Evolutionary conservation across 2,113 vertebrate genomes (phyloP).

Genomic region (Phyllostomus hastatus): DNA sequence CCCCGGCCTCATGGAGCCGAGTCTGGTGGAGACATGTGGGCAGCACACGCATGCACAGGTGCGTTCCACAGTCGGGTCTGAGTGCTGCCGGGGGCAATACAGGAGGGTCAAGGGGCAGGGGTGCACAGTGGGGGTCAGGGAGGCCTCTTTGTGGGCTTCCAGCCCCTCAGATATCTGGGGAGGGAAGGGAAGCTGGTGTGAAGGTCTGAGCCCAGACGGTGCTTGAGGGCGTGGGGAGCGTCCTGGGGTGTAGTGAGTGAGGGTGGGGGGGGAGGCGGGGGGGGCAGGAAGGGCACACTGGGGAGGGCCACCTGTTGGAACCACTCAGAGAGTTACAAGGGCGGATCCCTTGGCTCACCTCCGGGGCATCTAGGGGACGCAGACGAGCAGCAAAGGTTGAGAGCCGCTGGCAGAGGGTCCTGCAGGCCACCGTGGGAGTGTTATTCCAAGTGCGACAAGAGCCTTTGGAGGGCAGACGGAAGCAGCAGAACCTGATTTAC

Average conservation of each 20-base stretch:
- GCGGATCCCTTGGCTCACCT: neutral
- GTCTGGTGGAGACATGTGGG: neutral
- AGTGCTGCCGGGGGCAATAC: rapidly evolving
- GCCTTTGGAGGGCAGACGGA: neutral
- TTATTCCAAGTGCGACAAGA: neutral
- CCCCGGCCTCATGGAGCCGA: neutral
- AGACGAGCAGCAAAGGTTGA: neutral
- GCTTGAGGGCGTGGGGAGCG: neutral
- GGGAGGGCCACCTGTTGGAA: rapidly evolving
- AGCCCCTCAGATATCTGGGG: neutral
- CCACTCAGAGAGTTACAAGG: neutral
- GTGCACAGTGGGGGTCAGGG: neutral
- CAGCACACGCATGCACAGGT: rapidly evolving
- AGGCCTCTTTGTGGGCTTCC: neutral
- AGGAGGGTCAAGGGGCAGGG: neutral
- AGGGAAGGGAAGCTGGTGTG: neutral
- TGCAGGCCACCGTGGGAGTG: rapidly evolving
- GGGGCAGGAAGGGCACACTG: neutral
- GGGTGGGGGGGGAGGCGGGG: neutral
- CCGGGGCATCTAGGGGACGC: neutral
- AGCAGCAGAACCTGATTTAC: too few species aligned
- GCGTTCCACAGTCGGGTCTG: too few species aligned
- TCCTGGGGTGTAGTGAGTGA: neutral
- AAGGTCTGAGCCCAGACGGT: neutral
- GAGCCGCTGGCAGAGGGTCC: neutral